Conservation (phyloP, 2,888 invertebrate genomes). For the Drosophila anomalipes region DNA sequence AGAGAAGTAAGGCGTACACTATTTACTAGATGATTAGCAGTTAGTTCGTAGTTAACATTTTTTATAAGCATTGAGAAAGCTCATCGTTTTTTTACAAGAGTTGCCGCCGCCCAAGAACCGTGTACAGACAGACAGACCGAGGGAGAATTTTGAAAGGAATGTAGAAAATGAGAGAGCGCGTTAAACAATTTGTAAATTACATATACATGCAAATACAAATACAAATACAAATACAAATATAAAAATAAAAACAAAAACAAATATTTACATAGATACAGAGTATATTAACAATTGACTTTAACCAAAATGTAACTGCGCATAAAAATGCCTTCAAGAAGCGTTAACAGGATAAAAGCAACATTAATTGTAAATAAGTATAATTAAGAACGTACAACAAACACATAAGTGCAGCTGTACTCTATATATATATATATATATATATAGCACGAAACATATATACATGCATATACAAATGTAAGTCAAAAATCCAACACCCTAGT, state of each 20-base stretch:
- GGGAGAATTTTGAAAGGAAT: background rate
- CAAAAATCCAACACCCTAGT: slow-evolving; percentile 34
- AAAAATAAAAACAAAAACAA: slow-evolving; percentile 16
- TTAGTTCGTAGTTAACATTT: slow-evolving; percentile 42
- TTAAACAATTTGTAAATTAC: slow-evolving; percentile 16
- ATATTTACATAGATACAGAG: slow-evolving; percentile 41
- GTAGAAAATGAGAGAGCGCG: background rate
- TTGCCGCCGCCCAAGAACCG: slow-evolving; percentile 69
- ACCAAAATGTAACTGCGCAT: slow-evolving; percentile 62
- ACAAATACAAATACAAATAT: slow-evolving; percentile 5
- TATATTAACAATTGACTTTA: slow-evolving; percentile 37
- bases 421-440: slow-evolving; percentile 33
- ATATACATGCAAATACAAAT: slow-evolving; percentile 15
- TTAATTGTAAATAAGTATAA: slow-evolving; percentile 62
- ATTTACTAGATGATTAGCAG: slow-evolving; percentile 45
- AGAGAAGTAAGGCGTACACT: slow-evolving; percentile 37
- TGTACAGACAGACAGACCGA: slow-evolving; percentile 36
- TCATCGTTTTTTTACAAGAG: slow-evolving; percentile 54
- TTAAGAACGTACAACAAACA: slow-evolving; percentile 13
- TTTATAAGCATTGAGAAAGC: slow-evolving; percentile 46
- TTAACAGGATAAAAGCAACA: slow-evolving; percentile 61
- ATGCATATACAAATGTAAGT: slow-evolving; percentile 21
- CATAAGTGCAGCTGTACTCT: slow-evolving; percentile 34
- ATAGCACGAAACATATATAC: slow-evolving; percentile 20
- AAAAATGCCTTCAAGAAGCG: slow-evolving; percentile 71